Conservation (phyloP, 2,888 invertebrate species). For the Mesorhabditis belari region DNA sequence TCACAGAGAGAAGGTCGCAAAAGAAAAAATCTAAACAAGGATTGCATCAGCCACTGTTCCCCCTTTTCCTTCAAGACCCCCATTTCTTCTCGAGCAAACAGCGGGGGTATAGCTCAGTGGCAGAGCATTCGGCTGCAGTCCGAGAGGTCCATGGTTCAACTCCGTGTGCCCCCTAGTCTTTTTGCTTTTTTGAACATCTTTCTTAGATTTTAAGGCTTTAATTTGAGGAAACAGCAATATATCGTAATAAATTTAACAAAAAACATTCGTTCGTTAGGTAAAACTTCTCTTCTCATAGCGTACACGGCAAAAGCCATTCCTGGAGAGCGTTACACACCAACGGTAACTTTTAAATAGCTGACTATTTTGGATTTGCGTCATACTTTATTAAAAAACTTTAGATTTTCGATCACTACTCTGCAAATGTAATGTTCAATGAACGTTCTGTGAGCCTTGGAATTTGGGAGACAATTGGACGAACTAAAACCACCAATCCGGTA, state of each 20-base stretch:
- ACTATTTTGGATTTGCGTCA: too few species aligned
- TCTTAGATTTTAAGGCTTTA: too few species aligned
- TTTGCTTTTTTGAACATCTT: too few species aligned
- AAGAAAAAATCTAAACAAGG: too few species aligned
- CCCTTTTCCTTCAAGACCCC: too few species aligned
- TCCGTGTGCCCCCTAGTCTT: too few species aligned
- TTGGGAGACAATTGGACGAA: slow-evolving; percentile 49
- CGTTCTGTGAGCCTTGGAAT: slow-evolving; percentile 43
- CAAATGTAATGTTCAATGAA: slow-evolving; percentile 52
- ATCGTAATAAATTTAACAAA: neutral
- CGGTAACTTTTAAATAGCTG: too few species aligned
- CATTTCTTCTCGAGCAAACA: too few species aligned
- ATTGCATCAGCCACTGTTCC: too few species aligned
- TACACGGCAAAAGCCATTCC: slow-evolving; percentile 99
- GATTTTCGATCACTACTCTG: slow-evolving; percentile 60
- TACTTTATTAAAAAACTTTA: slow-evolving; percentile 5
- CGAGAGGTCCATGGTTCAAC: slow-evolving; percentile 37
- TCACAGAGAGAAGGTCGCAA: too few species aligned
- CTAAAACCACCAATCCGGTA: neutral
- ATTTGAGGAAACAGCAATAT: too few species aligned
- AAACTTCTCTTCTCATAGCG: slow-evolving; percentile 86
- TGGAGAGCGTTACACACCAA: slow-evolving; percentile 97
- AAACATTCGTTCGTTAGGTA: slow-evolving; percentile 58
- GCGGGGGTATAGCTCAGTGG: slow-evolving; percentile 37
- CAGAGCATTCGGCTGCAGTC: slow-evolving; percentile 42